Evolutionary conservation across 2,797 vertebrate genomes (phyloP).

Genomic region (Novumbra hubbsi): DNA sequence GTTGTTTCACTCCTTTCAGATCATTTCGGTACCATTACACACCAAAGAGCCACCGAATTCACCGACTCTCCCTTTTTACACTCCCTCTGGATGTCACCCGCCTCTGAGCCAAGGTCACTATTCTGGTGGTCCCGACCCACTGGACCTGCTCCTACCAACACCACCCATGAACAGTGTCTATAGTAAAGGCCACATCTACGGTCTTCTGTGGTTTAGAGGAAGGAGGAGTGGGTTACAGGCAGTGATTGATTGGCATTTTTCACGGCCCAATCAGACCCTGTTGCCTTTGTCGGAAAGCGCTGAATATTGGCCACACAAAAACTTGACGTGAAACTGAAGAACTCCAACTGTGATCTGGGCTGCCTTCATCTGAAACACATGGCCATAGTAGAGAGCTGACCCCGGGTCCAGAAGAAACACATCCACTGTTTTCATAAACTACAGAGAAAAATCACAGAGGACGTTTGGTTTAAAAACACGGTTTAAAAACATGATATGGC

Average conservation of each 20-base stretch:
- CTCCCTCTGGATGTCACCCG: conserved; percentile 63
- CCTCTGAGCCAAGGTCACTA: conserved; percentile 52
- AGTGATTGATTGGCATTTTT: neutral
- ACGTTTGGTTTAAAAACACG: conserved; percentile 35
- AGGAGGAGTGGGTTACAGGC: neutral
- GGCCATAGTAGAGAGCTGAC: neutral
- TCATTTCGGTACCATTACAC: conserved; percentile 37
- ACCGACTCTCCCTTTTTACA: conserved; percentile 58
- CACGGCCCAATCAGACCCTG: neutral
- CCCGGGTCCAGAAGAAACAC: neutral
- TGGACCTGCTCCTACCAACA: conserved; percentile 35
- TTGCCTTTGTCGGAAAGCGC: neutral
- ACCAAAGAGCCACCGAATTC: conserved; percentile 56
- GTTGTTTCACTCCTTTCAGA: conserved; percentile 65
- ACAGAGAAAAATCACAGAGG: neutral
- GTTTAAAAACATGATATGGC: conserved; percentile 44
- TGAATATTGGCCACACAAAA: neutral
- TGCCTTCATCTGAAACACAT: neutral
- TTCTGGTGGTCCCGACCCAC: conserved; percentile 57
- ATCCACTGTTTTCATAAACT: conserved; percentile 4
- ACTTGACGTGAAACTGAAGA: neutral
- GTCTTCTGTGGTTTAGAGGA: conserved; percentile 4
- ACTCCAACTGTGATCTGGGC: conserved; percentile 7
- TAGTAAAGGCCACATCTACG: conserved; percentile 23
- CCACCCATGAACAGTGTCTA: neutral